Evolutionary conservation across 2,797 vertebrate genomes (phyloP).

Genomic region (Sebastes steindachneri): DNA sequence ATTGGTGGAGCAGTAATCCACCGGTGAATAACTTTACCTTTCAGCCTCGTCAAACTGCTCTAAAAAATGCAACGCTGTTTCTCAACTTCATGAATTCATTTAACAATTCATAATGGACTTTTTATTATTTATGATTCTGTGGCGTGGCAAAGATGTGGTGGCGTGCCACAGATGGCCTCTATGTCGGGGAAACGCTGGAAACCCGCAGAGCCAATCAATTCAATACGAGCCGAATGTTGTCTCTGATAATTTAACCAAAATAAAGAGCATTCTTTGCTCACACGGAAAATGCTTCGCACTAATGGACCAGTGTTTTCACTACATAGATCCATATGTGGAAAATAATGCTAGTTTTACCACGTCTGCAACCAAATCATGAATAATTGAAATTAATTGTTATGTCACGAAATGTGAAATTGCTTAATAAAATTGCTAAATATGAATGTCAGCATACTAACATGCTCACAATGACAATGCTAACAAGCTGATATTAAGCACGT

Average conservation of each 20-base stretch:
- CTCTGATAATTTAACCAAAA: conserved; percentile 17
- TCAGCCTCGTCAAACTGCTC: not conserved
- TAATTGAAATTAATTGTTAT: not conserved
- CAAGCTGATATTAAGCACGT: not conserved
- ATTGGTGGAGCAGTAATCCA: not conserved
- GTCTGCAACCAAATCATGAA: not conserved
- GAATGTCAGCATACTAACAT: not conserved
- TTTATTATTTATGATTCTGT: conserved; percentile 23
- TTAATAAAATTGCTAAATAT: not conserved
- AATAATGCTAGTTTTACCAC: not conserved
- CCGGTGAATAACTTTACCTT: not conserved
- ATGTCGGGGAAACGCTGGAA: not conserved
- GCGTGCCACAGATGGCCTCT: not conserved
- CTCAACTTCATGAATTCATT: conserved; percentile 4
- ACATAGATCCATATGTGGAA: not conserved
- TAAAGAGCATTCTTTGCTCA: conserved; percentile 6
- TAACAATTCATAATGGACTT: not conserved
- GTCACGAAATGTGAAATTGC: not conserved
- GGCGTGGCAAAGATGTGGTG: not conserved
- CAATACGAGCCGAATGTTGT: not conserved
- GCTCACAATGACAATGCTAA: not conserved
- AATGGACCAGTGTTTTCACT: conserved; percentile 14
- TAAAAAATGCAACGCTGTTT: not conserved
- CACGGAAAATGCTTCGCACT: not conserved
- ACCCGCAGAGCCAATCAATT: conserved; percentile 14